phyloP scores from a whole-genome alignment of 1,140 invertebrate species.

The Aphelinus certus region DNA sequence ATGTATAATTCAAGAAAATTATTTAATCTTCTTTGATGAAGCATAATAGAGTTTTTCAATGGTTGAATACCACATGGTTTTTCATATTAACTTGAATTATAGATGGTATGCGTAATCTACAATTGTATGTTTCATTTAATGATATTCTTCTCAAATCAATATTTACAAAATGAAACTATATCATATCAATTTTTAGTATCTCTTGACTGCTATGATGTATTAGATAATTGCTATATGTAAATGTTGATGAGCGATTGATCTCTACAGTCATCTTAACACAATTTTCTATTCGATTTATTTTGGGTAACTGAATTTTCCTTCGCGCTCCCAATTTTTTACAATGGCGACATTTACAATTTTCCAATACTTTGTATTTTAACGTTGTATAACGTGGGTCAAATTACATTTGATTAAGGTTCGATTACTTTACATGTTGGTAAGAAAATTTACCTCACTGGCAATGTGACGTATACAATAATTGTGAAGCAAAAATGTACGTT shows the following conservation, averaged over 20 bases:
- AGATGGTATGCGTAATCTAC: neutral
- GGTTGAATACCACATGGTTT: slow-evolving; percentile 4
- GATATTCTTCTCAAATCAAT: neutral
- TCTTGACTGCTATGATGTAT: too few relatives aligned
- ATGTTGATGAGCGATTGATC: too few relatives aligned
- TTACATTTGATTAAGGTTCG: too few relatives aligned
- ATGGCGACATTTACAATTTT: neutral
- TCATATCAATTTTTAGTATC: slow-evolving; percentile 20
- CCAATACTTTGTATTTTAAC: neutral
- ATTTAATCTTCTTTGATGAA: slow-evolving; percentile 1
- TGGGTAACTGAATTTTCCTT: too few relatives aligned
- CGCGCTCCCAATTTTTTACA: neutral
- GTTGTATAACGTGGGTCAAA: neutral
- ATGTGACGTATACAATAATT: neutral
- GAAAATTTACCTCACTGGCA: slow-evolving; percentile 1
- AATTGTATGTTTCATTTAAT: too few relatives aligned
- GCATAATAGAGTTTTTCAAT: neutral
- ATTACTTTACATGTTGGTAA: slow-evolving; percentile 6
- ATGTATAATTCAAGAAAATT: neutral
- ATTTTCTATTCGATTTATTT: too few relatives aligned
- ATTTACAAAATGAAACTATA: slow-evolving; percentile 8
- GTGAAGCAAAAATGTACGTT: slow-evolving; percentile 5
- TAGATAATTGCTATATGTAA: too few relatives aligned
- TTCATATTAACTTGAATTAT: neutral
- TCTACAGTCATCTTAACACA: too few relatives aligned